Base-by-base conservation (phyloP, 2,797 vertebrate genomes). In the Clarias platycephalus region DNA sequence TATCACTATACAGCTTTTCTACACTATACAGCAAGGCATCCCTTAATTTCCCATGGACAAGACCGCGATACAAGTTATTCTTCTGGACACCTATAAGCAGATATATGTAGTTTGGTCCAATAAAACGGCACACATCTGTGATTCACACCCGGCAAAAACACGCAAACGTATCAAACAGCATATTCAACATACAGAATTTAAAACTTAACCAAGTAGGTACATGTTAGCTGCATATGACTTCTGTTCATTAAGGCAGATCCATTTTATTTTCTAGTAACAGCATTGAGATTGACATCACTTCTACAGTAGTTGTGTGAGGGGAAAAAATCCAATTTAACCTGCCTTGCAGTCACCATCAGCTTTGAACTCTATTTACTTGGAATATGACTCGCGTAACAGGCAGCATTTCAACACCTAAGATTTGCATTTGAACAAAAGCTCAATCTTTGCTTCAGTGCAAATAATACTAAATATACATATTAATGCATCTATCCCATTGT, bases 281-380 rank as follows among this genome's bases (percentile, higher is more conserved):
- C 40, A 40, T 8, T 78, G 78, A 60, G 84, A 60, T 83, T 66
- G 6, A 84, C 83, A 88, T 83, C 44, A 44, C 60, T 82, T 76
- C 81, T 80, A 68, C 81, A 76, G 78, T 83, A 72, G 83, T 58
- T 83, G 86, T 86, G 86, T 55, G 26, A 75, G 75, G 20, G 55
- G 37, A 13, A 3, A 26, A 88, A 88, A 89, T 87, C 87, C 75
- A 87, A 89, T 89, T 89, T 87, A 86, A 89, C 83, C 82, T 88
- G 87, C 88, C 88, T 89, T 57, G 85, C 84, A 87, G 88, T 88
- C 87, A 88, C 87, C 82, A 53, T 87, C 85, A 82, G 57, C 75
- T 76, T 72, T 79, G 77, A 87, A 88, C 84, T 84, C 84, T 66
- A 87, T 88, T 89, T 89, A 83, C 85, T 88, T 85, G 66, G 84